Evolutionary conservation across 1,140 invertebrate species (phyloP), one percentile per base, ranked within the genome.

Genomic region (Arion vulgaris): DNA sequence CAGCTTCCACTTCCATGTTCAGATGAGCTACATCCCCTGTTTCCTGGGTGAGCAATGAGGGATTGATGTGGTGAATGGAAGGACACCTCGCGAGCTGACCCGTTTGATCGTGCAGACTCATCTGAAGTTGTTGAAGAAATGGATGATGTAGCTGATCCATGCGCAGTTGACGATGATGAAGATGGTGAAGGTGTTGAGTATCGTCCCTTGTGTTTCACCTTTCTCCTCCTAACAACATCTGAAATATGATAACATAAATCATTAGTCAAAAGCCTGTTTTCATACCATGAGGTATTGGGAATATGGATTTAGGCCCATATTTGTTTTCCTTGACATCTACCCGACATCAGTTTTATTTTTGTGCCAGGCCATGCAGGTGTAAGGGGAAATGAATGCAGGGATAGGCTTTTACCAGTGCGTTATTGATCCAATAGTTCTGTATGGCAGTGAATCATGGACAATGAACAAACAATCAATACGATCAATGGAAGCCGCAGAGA

Each of bases 31-130:
- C 71, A 69, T 84, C 80, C 62, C 72, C 39, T 72, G 57, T 15
- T 41, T 71, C 69, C 86, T 85, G 69, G 87, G 87, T 36, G 87
- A 88, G 23, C 72, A 57, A 49, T 88, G 85, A 0, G 89, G 90
- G 87, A 89, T n/a, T 87, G 83, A 36, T 83, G 84, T 36, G 86
- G 89, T 13, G 89, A 89, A 84, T 91, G 90, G 83, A 91, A 90
- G 0, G 88, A 89, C 34, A 91, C 89, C 75, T 91, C 90, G 26
- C 88, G 90, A 91, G 74, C 90, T 91, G 19, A 91, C 90, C 71
- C 89, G 86, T 90, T 91, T 38, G 87, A 86, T 19, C 85, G 81
- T n/a, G 72, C 81, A 41, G 83, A 81, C 15, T 85, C 85, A 34
- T 88, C 87, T 17, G 34, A 74, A 49, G 28, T 45, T 45, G 69